Base-by-base conservation (phyloP, 2,888 invertebrate genomes). In the Lottia gigantea region DNA sequence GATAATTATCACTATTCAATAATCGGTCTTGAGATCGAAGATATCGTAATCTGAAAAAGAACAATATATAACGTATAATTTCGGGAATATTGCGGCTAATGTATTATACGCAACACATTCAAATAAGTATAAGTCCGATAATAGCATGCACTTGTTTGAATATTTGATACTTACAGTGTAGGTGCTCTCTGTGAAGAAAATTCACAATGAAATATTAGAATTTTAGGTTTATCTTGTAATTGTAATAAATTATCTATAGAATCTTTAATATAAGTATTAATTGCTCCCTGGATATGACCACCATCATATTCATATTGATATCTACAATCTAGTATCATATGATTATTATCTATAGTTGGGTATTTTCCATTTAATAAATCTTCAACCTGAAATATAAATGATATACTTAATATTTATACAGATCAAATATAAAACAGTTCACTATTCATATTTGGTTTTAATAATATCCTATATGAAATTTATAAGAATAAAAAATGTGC, bases 151-250 rank as follows among this genome's bases (percentile, higher is more conserved):
- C 31, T 31, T 4, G 31, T 31, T 31, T 31, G 6, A 31, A 31
- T 4, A 31, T 31, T 2, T 31, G n/a, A 31, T 55, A 92, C 94
- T 93, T 91, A 96, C 93, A 98, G 90, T 82, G 93, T 94, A 0
- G 98, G 98, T 1, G 97, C 98, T 70, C 98, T 91, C 89, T 98
- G 95, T 70, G 95, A 94, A 0, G 97, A 97, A 91, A 97, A 99
- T 89, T 99, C 98, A 90, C 99, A 99, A 88, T 99, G 98, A 89
- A 99, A 98, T 64, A 99, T 93, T 62, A 98, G 90, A 64, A 98
- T 93, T 76, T 92, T 90, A 67, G 95, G 90, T 76, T 89, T 88
- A 70, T 73, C 76, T 2, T 78, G 70, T 55, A 19, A 7, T 19
- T 55, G 55, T 55, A 55, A 55, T 55, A 55, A 55, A 19, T 19